Evolutionary conservation across 2,888 invertebrate genomes (phyloP).

Genomic region (Watsonalla cultraria): DNA sequence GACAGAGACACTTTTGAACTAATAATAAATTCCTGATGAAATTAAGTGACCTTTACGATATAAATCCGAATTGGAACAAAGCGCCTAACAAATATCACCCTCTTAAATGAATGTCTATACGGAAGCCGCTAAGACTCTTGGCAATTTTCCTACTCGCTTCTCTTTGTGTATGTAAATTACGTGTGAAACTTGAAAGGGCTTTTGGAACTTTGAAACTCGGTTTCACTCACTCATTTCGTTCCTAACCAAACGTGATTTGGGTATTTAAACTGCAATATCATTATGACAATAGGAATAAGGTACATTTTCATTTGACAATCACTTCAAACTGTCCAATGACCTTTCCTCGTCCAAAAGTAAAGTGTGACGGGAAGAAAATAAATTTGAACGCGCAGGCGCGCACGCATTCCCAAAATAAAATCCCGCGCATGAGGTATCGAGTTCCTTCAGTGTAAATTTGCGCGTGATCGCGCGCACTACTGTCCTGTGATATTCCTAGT

Average conservation of each 20-base stretch:
- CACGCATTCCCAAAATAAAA: conserved; percentile 60
- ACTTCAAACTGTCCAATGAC: conserved; percentile 69
- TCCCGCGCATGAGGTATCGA: conserved; percentile 57
- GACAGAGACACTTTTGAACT: no score
- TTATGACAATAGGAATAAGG: neutral
- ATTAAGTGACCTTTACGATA: no score
- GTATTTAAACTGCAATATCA: neutral
- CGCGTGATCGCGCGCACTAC: conserved; percentile 42
- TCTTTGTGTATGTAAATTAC: neutral
- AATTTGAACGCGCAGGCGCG: conserved; percentile 48
- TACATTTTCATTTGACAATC: conserved; percentile 24
- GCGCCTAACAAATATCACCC: neutral
- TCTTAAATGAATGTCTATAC: neutral
- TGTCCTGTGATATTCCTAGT: conserved; percentile 71
- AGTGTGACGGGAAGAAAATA: conserved; percentile 63
- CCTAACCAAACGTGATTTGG: neutral
- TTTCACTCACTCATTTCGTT: neutral
- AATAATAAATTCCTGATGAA: no score
- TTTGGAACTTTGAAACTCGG: neutral
- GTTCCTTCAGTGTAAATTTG: conserved; percentile 62
- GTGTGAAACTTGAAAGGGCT: neutral
- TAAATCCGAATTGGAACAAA: neutral
- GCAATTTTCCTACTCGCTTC: neutral
- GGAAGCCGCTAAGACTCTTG: neutral
- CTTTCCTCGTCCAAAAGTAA: conserved; percentile 70